phyloP scores from a whole-genome alignment of 2,113 vertebrate species.

The Crotalus viridis region DNA sequence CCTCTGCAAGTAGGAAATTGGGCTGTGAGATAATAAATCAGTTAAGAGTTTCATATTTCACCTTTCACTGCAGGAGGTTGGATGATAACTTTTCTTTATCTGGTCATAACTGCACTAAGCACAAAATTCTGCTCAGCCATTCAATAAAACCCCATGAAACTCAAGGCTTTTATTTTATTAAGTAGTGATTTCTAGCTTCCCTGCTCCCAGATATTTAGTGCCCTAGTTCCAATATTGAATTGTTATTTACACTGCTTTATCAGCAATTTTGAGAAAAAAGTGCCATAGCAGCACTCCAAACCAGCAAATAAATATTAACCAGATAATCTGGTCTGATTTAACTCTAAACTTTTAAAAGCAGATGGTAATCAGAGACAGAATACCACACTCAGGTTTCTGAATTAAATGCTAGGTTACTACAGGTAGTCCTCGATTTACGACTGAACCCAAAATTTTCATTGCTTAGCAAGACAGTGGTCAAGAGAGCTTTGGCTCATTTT shows the following conservation, averaged over 20 bases:
- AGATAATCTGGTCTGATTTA: not conserved
- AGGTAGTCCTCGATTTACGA: not conserved
- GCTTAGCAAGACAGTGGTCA: not conserved
- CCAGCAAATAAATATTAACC: not conserved
- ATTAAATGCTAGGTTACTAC: not conserved
- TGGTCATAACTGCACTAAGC: not conserved
- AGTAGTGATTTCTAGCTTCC: not conserved
- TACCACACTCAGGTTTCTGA: not conserved
- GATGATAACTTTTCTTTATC: not conserved
- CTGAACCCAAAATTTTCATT: not conserved
- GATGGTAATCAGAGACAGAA: not conserved
- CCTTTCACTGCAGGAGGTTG: not conserved
- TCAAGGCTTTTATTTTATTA: not conserved
- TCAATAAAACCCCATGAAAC: not conserved
- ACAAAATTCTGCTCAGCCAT: not conserved
- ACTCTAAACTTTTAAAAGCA: not conserved
- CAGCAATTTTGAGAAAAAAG: not conserved
- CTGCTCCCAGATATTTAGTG: not conserved
- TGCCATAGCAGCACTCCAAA: not conserved
- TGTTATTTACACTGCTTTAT: not conserved
- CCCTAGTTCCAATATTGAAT: not conserved
- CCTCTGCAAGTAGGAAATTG: constrained; percentile 33
- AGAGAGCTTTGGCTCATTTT: not conserved
- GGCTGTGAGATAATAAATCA: constrained; percentile 32
- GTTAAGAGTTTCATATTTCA: not conserved